Conservation (phyloP, 2,888 invertebrate genomes). For the Stictocephala bisonia region DNA sequence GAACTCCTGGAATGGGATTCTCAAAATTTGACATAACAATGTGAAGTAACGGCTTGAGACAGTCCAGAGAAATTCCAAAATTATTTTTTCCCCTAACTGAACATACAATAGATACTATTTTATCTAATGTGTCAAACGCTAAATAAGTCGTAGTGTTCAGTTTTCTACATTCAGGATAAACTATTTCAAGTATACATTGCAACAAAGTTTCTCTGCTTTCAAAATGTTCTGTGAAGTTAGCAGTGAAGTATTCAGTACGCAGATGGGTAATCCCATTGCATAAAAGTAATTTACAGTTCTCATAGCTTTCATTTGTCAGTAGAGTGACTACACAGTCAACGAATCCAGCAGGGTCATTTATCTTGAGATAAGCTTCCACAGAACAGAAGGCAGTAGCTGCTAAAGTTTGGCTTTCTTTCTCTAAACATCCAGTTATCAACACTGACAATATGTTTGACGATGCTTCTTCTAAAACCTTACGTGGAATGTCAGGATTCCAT, state of each 20-base stretch:
- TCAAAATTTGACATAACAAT: constrained; percentile 73
- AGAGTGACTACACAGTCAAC: neutral
- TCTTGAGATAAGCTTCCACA: neutral
- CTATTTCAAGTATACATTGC: neutral
- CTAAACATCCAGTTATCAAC: neutral
- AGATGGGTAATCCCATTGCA: constrained; percentile 29
- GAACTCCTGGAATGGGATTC: constrained; percentile 70
- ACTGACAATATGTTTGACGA: neutral
- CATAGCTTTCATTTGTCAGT: neutral
- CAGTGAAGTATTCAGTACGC: neutral
- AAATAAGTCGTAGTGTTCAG: neutral
- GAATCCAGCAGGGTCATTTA: neutral
- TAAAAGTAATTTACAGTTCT: constrained; percentile 6
- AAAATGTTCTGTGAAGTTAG: neutral
- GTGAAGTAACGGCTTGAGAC: constrained; percentile 64
- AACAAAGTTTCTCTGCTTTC: constrained; percentile 10
- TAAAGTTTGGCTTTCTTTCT: constrained; percentile 4
- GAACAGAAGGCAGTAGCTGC: constrained; percentile 29
- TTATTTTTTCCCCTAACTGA: no score
- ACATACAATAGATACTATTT: no score
- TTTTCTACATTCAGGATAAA: neutral
- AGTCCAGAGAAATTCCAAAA: neutral
- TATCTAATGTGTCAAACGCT: constrained; percentile 21
- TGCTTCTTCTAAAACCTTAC: neutral
- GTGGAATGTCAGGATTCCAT: neutral